phyloP scores from a whole-genome alignment of 2,113 vertebrate genomes.

The Ctenodactylus gundi region DNA sequence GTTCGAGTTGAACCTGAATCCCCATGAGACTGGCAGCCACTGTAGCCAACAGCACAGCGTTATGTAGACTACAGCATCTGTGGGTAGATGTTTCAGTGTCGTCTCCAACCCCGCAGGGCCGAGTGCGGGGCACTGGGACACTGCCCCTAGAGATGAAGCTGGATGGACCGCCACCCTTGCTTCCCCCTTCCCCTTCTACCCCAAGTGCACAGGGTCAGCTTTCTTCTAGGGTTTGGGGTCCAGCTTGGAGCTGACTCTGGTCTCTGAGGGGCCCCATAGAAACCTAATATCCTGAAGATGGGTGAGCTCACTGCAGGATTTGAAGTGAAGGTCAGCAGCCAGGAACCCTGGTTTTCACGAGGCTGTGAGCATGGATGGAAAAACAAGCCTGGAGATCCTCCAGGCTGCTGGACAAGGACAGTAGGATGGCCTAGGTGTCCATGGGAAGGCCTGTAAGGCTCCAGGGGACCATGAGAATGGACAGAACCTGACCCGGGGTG shows the following conservation, averaged over 20 bases:
- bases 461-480: not conserved
- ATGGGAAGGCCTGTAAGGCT: not conserved
- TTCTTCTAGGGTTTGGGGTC: too few relatives aligned
- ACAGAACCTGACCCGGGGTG: not conserved
- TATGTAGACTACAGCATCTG: not conserved
- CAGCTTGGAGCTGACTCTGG: too few relatives aligned
- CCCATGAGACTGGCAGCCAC: not conserved
- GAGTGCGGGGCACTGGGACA: not conserved
- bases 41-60: accelerated
- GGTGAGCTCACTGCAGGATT: not conserved
- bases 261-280: too few relatives aligned
- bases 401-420: not conserved
- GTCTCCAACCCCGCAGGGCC: not conserved
- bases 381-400: not conserved
- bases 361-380: not conserved
- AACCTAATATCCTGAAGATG: too few relatives aligned
- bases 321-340: not conserved
- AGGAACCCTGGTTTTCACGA: not conserved
- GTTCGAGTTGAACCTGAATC: not conserved
- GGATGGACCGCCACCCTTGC: too few relatives aligned
- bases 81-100: not conserved
- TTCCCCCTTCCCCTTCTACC: too few relatives aligned
- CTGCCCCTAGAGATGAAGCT: not conserved
- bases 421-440: not conserved
- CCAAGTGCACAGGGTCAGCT: too few relatives aligned